Evolutionary conservation across 2,888 invertebrate genomes (phyloP), one percentile per base, ranked within the genome.

Genomic region (Catonia carolina): DNA sequence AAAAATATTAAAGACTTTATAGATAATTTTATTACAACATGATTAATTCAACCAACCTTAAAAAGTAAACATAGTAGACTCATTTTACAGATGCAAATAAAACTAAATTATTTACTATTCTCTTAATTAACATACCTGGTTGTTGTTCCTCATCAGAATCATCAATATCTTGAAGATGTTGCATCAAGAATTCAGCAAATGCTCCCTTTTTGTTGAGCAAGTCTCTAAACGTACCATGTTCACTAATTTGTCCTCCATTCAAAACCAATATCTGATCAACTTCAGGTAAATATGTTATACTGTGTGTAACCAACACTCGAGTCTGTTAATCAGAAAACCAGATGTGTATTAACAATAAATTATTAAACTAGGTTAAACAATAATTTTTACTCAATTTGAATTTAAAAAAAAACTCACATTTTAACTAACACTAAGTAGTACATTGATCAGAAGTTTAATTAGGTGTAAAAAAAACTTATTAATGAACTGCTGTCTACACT

Each of bases 231-330:
- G 89, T 86, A 49, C 98, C 98, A 47, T 77, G 78, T 73, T 98
- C 98, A 0, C 89, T 88, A 15, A 98, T 82, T 67, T 82, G 79
- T 0, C 98, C 98, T 67, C 89, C 80, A 67, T 86, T 86, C 67
- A 99, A 73, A 2, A 98, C 97, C 61, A 95, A 74, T 63, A 99
- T 93, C 67, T 87, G 79, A 74, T 98, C 92, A 1, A 90, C 89
- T 68, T 90, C 84, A 0, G 94, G 89, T 64, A 98, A 78, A 74
- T 90, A 96, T 8, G 93, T 90, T 53, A 98, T 86, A 63, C 92
- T 89, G 73, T 99, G 97, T 0, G 98, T 99, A 20, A 98, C 97
- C 67, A 98, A 79, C 45, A 99, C 75, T 59, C 97, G 80, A 0
- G 97, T 96, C 77, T 64, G 50, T 27, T 53, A 18, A 55, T n/a